Percentiles rank a stretch among this genome's conserved stretches.
Conservation (phyloP, 2,113 vertebrate species). For the Podarcis muralis region DNA sequence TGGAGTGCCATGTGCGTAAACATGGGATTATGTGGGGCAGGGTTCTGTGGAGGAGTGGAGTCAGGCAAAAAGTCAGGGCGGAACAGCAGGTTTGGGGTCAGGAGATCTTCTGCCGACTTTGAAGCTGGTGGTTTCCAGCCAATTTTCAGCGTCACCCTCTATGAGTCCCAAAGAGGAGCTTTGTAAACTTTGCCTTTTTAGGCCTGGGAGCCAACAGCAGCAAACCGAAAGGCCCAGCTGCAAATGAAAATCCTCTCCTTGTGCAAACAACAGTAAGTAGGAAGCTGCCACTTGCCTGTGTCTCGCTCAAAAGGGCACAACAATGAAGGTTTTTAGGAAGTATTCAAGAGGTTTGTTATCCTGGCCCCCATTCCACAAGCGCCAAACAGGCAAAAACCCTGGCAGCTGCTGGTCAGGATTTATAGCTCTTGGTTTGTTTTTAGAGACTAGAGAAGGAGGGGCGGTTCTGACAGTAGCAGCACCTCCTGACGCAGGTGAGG, state of each 20-base stretch:
- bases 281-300: background rate
- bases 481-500: background rate
- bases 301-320: background rate
- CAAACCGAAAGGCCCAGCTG: background rate
- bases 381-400: background rate
- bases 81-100: background rate
- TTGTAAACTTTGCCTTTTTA: constrained; percentile 34
- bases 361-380: background rate
- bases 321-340: background rate
- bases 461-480: background rate
- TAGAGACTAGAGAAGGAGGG: background rate
- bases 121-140: background rate
- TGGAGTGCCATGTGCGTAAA: background rate
- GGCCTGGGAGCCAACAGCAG: constrained; percentile 16
- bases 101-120: background rate
- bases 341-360: background rate
- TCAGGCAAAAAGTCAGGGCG: background rate
- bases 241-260: background rate
- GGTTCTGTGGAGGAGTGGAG: background rate
- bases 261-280: background rate
- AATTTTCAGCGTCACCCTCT: background rate
- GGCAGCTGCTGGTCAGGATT: background rate
- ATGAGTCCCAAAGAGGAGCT: background rate
- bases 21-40: background rate
- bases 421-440: background rate